Evolutionary conservation across 1,140 invertebrate genomes (phyloP).

Genomic region (Leptinotarsa texana): DNA sequence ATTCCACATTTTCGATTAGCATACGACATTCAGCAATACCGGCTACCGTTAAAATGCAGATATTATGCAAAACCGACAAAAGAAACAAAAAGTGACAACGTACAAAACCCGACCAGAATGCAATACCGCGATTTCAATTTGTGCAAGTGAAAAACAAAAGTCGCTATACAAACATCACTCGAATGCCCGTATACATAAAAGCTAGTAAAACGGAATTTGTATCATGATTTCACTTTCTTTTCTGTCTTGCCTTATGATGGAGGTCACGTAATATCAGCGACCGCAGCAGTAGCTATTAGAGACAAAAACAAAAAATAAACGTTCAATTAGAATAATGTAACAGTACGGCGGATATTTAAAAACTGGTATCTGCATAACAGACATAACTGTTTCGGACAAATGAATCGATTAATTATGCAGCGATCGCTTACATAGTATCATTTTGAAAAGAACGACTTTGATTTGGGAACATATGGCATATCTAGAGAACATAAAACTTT

Average conservation of each 20-base stretch:
- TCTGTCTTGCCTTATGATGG: conserved; percentile 12
- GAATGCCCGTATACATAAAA: conserved; percentile 7
- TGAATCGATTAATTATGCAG: not conserved
- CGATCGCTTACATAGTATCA: too few species aligned
- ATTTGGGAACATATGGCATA: too few species aligned
- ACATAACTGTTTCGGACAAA: not conserved
- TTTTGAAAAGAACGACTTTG: too few species aligned
- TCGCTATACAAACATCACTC: not conserved
- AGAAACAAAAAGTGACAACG: conserved; percentile 1
- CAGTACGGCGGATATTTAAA: not conserved
- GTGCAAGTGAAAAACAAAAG: conserved; percentile 9
- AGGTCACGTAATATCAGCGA: conserved; percentile 17
- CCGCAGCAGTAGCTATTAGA: not conserved
- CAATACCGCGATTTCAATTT: conserved; percentile 4
- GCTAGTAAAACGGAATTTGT: conserved; percentile 17
- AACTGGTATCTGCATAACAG: not conserved
- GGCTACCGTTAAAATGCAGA: conserved; percentile 5
- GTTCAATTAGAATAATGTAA: conserved; percentile 9
- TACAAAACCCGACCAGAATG: not conserved
- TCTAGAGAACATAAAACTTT: too few species aligned
- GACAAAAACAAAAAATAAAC: conserved; percentile 9
- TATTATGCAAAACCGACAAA: not conserved
- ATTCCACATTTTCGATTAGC: not conserved
- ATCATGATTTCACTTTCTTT: conserved; percentile 15
- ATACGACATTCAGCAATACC: conserved; percentile 3